Conservation (phyloP, 2,797 vertebrate species). For the Malurus splendens region DNA sequence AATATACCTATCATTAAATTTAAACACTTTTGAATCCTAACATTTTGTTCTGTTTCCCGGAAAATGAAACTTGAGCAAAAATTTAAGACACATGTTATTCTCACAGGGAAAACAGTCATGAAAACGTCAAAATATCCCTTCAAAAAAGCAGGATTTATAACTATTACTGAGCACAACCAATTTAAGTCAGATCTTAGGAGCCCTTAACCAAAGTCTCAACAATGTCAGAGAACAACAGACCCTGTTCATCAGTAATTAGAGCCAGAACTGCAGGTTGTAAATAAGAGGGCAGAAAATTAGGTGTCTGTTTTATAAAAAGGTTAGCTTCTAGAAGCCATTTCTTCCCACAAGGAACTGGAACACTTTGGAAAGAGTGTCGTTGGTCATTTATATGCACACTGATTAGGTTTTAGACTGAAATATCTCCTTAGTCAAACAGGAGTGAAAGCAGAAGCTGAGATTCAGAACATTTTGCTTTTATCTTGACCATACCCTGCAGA, state of each 20-base stretch:
- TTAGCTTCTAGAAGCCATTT: background rate
- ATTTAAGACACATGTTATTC: background rate
- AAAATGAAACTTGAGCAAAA: background rate
- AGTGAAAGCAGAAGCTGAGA: background rate
- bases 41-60: background rate
- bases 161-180: background rate
- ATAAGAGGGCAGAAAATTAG: background rate
- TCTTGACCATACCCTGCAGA: conserved; percentile 70
- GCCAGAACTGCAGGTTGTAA: background rate
- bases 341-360: background rate
- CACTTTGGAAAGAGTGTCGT: background rate
- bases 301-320: background rate
- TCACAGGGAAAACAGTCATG: background rate
- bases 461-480: background rate
- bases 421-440: background rate
- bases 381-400: background rate
- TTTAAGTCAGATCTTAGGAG: background rate
- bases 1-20: background rate
- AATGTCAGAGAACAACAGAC: background rate
- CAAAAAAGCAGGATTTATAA: background rate
- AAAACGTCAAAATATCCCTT: background rate
- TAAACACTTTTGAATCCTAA: background rate
- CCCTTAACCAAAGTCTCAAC: background rate
- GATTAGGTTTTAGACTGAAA: background rate
- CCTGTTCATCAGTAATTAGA: background rate